Conservation (phyloP, 2,113 vertebrate species). For the Alexandromys fortis region DNA sequence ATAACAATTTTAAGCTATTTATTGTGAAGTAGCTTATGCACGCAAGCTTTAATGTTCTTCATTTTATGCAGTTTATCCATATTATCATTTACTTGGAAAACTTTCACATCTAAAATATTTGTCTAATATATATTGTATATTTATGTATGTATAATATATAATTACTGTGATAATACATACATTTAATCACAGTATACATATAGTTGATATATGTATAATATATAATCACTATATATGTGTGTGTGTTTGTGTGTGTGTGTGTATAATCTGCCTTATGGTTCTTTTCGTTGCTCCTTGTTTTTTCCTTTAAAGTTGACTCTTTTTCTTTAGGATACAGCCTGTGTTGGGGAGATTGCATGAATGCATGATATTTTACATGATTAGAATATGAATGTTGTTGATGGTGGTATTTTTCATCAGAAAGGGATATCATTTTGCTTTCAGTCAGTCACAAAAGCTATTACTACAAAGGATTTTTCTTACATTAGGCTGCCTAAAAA, state of each 20-base stretch:
- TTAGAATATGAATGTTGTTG: background rate
- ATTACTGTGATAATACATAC: too few relatives aligned
- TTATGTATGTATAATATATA: too few relatives aligned
- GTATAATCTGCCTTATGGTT: too few relatives aligned
- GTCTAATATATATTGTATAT: background rate
- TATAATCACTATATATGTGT: too few relatives aligned
- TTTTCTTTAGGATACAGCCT: background rate
- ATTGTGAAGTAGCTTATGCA: background rate
- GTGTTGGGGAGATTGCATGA: background rate
- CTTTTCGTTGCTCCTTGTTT: background rate
- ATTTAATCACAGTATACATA: too few relatives aligned
- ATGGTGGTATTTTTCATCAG: background rate
- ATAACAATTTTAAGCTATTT: background rate
- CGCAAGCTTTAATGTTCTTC: background rate
- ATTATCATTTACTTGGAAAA: background rate
- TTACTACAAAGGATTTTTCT: background rate
- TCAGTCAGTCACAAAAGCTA: background rate
- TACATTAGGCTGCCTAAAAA: background rate
- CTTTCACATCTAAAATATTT: background rate
- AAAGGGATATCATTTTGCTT: background rate
- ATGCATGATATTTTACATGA: background rate
- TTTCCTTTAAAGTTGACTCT: background rate
- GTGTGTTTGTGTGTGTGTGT: too few relatives aligned
- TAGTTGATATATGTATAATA: too few relatives aligned
- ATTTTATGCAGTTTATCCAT: background rate